Evolutionary conservation across 2,113 vertebrate genomes (phyloP).

Genomic region (Tympanuchus pallidicinctus): DNA sequence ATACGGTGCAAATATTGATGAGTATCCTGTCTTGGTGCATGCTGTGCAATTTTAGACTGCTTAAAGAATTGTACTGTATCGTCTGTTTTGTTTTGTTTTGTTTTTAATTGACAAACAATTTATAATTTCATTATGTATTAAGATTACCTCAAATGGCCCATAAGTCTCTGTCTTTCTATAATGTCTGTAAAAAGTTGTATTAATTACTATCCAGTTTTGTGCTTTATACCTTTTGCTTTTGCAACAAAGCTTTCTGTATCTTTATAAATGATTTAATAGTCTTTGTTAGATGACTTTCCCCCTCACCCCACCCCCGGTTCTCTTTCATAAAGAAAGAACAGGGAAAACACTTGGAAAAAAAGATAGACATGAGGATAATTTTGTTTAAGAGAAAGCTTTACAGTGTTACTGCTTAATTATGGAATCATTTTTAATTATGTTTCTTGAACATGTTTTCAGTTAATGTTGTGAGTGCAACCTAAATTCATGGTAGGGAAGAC

Average conservation of each 20-base stretch:
- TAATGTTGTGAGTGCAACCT: neutral
- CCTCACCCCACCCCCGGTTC: no score
- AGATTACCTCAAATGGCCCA: neutral
- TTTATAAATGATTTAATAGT: neutral
- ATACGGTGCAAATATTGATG: neutral
- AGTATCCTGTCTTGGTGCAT: neutral
- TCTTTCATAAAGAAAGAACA: neutral
- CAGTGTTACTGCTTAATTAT: neutral
- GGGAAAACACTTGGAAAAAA: neutral
- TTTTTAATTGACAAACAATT: neutral
- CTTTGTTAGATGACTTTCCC: neutral
- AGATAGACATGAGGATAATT: neutral
- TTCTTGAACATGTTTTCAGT: neutral
- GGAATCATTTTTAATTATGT: neutral
- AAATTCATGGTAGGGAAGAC: neutral
- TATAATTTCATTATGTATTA: neutral
- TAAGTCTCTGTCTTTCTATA: neutral
- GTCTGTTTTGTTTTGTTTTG: neutral
- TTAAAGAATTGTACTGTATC: neutral
- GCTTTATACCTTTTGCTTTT: neutral
- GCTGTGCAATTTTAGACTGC: neutral
- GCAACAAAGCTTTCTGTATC: neutral
- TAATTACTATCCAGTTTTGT: neutral
- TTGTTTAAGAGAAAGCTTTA: neutral
- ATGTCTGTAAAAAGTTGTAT: neutral